Evolutionary conservation across 23 tunicate genomes (phyloP), one percentile per base, ranked within the genome.

Genomic region (Diplosoma virens): DNA sequence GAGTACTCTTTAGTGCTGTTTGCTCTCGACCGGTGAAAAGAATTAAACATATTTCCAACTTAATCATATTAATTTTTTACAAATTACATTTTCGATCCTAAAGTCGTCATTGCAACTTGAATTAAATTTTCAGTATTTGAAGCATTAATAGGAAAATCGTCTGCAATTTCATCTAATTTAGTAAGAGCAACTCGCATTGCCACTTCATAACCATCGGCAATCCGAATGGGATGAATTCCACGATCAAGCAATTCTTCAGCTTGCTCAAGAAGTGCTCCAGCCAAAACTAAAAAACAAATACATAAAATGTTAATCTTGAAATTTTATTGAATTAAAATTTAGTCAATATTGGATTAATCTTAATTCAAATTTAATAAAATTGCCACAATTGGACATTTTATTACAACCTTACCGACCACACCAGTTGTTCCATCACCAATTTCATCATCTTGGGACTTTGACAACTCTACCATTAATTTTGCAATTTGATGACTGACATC

Each of bases 381-480:
- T 16, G 16, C 14, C 14, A 46, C 14, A 46, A 46, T 16, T 46
- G 11, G 52, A 11, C 52, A 46, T 46, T 46, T 46, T 16, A 58
- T n/a, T 9, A 5, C n/a, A 11, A 11, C 21, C 81, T 32, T 48
- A 75, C 88, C 88, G 23, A 95, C 99, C 73, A 95, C 99, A 14
- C 99, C 99, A 23, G 99, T 95, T 4, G 99, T 95, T 48, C 99
- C 99, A 76, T 95, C 99, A 28, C 99, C 99, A 65, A 95, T 95
- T 53, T 95, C 99, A 72, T 95, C 96, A 82, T 95, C 99, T 69
- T 95, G 99, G 45, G 99, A 95, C 74, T 95, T 95, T n/a, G 99
- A 95, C 46, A 95, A 58, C 61, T 95, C 99, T 16, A 95, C 99
- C 93, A 95, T 79, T 21, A 95, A 71, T 50, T 94, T 94, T 31